Evolutionary conservation across 2,888 invertebrate species (phyloP).

Genomic region (Poecilus cupreus): DNA sequence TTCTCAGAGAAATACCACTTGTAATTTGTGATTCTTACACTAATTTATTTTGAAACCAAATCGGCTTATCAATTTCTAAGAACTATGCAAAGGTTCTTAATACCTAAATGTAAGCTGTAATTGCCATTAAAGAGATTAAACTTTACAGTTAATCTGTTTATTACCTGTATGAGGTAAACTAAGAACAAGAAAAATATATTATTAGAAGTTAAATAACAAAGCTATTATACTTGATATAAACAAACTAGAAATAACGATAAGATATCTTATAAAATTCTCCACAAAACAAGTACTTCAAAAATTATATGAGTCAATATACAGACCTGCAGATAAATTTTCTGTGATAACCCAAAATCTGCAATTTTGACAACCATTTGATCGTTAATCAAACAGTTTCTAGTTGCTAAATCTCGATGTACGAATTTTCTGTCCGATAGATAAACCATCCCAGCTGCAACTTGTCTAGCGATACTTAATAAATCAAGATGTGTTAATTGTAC

Average conservation of each 20-base stretch:
- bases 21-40: neutral
- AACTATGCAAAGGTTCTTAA: neutral
- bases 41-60: neutral
- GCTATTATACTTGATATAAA: conserved; percentile 5
- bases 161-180: no score
- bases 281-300: no score
- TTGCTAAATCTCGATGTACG: conserved; percentile 96
- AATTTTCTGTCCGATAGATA: conserved; percentile 95
- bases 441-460: conserved; percentile 96
- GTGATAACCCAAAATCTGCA: conserved; percentile 96
- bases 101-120: neutral
- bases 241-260: conserved; percentile 25
- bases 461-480: conserved; percentile 88
- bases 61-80: neutral
- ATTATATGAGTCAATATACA: conserved; percentile 36
- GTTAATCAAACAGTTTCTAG: conserved; percentile 95
- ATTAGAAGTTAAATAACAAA: neutral
- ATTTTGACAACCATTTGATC: conserved; percentile 97
- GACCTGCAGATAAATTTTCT: conserved; percentile 91
- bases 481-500: conserved; percentile 86
- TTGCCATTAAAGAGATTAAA: neutral
- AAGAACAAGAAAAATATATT: neutral
- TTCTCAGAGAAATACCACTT: no score
- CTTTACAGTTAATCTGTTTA: neutral
- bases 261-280: no score